Evolutionary conservation across 2,113 vertebrate genomes (phyloP), one percentile per base, ranked within the genome.

Genomic region (Chiloscyllium plagiosum): DNA sequence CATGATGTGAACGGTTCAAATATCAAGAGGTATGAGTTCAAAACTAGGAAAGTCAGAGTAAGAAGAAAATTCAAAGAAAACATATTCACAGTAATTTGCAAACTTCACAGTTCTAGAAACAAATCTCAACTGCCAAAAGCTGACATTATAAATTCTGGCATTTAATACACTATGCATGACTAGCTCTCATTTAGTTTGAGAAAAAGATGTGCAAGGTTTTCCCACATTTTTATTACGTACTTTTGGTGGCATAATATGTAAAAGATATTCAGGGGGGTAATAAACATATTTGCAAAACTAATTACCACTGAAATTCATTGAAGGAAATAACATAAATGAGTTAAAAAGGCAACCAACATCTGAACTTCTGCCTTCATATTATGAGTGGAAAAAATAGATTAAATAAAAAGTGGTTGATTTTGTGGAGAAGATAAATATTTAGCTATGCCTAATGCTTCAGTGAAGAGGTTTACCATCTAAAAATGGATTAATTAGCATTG

Each of bases 401-500:
- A 83, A 83, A 42, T 83, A 22, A 83, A 68, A 93, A 93, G 89
- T n/a, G n/a, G 7, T 37, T 93, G 17, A 66, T 37, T 66, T 68
- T 93, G 15, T 19, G 65, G n/a, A 68, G 61, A 68, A 37, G 56
- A 93, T 7, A 37, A 37, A 66, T 66, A 93, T 90, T 90, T 61
- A 65, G 87, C 52, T 13, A 61, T 37, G 5, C 13, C 66, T 37
- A 37, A 47, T 37, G 89, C 13, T 92, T 68, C 17, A 93, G 20
- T 68, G 89, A 37, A 93, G 65, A 22, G 56, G 19, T 20, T 93
- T 52, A 89, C 56, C 10, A n/a, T 93, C 89, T 93, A 66, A 68
- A 89, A 92, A 93, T 93, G 29, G n/a, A 37, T 93, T 93, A 17
- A 68, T 68, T 61, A 93, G 89, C 37, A 65, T 61, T 92, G 33